phyloP scores from a whole-genome alignment of 2,113 vertebrate genomes.

The Vidua macroura region DNA sequence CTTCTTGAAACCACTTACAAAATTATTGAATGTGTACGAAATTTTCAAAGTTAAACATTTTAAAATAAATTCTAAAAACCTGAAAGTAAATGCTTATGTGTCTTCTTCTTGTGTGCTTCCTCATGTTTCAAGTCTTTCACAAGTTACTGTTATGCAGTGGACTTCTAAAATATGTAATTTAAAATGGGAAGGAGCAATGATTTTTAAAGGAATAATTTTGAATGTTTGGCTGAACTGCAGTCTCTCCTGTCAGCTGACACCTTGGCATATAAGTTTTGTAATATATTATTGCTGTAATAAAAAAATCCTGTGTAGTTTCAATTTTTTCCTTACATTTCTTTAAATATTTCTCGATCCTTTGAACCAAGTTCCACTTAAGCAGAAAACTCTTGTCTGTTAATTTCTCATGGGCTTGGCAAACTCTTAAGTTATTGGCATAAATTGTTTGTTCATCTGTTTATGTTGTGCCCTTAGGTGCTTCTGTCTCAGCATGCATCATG shows the following conservation, averaged over 20 bases:
- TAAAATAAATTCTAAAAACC: background rate
- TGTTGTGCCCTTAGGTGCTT: slow-evolving; percentile 24
- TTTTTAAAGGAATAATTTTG: background rate
- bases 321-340: background rate
- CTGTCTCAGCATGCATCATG: background rate
- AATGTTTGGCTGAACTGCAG: background rate
- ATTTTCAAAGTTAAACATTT: background rate
- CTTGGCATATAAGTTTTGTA: background rate
- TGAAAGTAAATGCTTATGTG: background rate
- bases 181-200: background rate
- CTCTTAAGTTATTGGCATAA: background rate
- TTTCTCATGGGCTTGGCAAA: slow-evolving; percentile 8
- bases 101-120: background rate
- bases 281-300: background rate
- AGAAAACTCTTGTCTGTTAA: background rate
- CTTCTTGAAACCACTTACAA: background rate
- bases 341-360: background rate
- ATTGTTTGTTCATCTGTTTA: slow-evolving; percentile 7
- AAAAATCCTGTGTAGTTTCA: background rate
- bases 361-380: background rate
- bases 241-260: background rate
- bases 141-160: background rate
- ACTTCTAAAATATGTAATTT: background rate
- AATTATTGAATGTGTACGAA: background rate
- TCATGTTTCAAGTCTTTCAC: background rate